These are phyloP conservation scores for Ostrea denselamellosa DNA, from an alignment of 1,140 invertebrate species.

Conservation along the genomic window DNA sequence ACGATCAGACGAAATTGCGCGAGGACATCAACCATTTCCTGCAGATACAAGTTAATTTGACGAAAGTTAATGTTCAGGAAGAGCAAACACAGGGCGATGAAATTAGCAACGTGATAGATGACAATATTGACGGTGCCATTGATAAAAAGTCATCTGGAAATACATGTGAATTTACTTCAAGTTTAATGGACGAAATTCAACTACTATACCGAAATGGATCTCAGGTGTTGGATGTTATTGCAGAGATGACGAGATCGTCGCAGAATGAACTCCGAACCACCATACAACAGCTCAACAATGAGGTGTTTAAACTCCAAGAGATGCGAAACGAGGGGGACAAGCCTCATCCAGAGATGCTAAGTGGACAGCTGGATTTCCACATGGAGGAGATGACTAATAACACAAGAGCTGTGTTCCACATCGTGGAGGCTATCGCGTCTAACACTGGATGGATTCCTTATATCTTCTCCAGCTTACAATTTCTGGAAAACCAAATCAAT, in stretches of 20 bases:
- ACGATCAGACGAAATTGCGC: conserved; percentile 55
- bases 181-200: conserved; percentile 50
- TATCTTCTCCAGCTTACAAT: conserved; percentile 64
- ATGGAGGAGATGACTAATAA: conserved; percentile 58
- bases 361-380: conserved; percentile 46
- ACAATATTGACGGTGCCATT: neutral
- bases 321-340: conserved; percentile 37
- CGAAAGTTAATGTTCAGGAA: neutral
- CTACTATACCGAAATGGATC: conserved; percentile 57
- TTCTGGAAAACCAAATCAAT: conserved; percentile 61
- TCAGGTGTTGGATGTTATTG: conserved; percentile 56
- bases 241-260: conserved; percentile 61
- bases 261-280: conserved; percentile 56
- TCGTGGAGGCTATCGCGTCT: conserved; percentile 62
- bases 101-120: neutral
- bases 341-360: conserved; percentile 7
- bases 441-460: conserved; percentile 68
- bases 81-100: neutral
- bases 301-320: conserved; percentile 60
- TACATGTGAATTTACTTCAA: conserved; percentile 47
- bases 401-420: conserved; percentile 60
- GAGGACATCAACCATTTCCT: conserved; percentile 51
- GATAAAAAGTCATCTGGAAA: neutral
- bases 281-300: conserved; percentile 60
- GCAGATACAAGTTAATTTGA: conserved; percentile 51